These are phyloP conservation scores for Neotragus pygmaeus DNA, from an alignment of 2,113 vertebrate genomes.

Conservation along the genomic window DNA sequence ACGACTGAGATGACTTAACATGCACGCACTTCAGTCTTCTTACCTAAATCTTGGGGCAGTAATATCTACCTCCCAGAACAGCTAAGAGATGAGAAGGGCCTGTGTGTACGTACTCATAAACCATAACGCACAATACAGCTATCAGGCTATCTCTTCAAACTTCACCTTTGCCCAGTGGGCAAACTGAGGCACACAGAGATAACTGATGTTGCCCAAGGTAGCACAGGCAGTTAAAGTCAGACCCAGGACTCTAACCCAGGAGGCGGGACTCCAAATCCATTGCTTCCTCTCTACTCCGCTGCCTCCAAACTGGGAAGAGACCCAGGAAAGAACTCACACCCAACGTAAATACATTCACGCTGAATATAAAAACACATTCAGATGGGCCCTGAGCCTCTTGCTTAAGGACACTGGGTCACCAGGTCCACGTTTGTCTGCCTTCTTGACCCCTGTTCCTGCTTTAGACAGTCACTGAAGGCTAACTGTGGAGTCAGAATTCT, in stretches of 20 bases:
- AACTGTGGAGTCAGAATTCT: not conserved
- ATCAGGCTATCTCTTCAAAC: not conserved
- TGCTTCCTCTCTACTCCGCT: not conserved
- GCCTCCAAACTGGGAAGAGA: not conserved
- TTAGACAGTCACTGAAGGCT: not conserved
- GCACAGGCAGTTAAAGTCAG: not conserved
- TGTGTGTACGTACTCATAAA: not conserved
- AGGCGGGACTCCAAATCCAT: not conserved
- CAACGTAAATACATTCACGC: not conserved
- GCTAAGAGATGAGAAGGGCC: not conserved
- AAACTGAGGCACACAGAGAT: not conserved
- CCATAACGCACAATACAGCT: not conserved
- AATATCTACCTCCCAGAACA: not conserved
- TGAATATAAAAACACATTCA: not conserved
- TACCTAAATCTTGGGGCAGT: not conserved
- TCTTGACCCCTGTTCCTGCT: not conserved
- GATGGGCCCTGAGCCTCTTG: not conserved
- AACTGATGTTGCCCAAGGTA: not conserved
- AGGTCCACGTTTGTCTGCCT: not conserved
- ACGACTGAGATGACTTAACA: not conserved
- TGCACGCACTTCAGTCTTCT: not conserved
- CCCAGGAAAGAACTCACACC: not conserved
- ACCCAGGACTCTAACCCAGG: not conserved
- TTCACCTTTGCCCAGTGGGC: not conserved
- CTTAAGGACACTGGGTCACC: not conserved